Percentiles rank a stretch among this genome's conserved stretches.
phyloP scores from a whole-genome alignment of 2,888 invertebrate genomes.

The Ophion ellenae region DNA sequence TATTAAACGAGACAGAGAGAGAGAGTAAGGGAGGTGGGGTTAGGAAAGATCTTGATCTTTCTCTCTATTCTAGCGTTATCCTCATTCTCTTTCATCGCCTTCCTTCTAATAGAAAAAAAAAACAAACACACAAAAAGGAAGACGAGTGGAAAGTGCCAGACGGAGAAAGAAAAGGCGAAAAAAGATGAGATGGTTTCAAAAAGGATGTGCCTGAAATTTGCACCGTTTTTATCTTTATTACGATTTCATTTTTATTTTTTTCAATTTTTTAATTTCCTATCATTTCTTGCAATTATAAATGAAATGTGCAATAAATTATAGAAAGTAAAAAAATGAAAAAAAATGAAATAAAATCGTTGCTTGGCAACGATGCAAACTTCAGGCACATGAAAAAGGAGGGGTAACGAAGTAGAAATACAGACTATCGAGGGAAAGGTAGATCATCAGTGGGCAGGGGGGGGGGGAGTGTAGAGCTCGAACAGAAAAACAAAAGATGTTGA shows the following conservation, averaged over 20 bases:
- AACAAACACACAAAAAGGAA: neutral
- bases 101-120: neutral
- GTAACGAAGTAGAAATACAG: neutral
- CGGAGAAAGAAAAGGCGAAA: neutral
- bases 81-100: neutral
- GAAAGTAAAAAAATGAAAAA: too few relatives aligned
- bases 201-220: too few relatives aligned
- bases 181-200: neutral
- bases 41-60: neutral
- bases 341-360: too few relatives aligned
- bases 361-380: too few relatives aligned
- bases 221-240: too few relatives aligned
- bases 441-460: neutral
- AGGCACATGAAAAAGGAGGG: neutral
- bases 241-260: too few relatives aligned
- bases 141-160: neutral
- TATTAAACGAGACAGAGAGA: neutral
- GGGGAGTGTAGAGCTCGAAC: neutral
- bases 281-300: too few relatives aligned
- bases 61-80: neutral
- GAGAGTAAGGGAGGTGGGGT: neutral
- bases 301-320: too few relatives aligned
- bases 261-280: too few relatives aligned
- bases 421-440: neutral
- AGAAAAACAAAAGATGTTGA: neutral